Base-by-base conservation (phyloP, 2,888 invertebrate species). In the Laothoe populi region DNA sequence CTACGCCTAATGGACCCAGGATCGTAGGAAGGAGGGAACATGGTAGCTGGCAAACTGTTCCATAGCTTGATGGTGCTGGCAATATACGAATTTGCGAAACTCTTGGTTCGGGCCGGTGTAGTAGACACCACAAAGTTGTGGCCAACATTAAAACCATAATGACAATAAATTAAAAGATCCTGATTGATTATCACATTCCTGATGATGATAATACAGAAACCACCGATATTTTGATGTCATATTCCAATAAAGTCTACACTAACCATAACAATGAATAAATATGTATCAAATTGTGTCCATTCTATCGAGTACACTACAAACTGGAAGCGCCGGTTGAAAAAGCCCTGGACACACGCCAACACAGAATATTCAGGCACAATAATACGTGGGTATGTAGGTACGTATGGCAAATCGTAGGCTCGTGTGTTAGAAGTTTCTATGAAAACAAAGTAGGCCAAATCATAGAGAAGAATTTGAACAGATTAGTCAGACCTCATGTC, bases 361-460 rank as follows among this genome's bases (percentile, higher is more conserved):
- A 67, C 57, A 59, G 62, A 67, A 68, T 64, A 38, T 62, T 46
- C 49, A 63, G 38, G 62, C 66, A 66, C 63, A 69, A 73, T 75
- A 71, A 70, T 64, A 65, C n/a, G n/a, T n/a, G n/a, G n/a, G n/a
- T n/a, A n/a, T n/a, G n/a, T n/a, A n/a, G n/a, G n/a, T n/a, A n/a
- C n/a, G n/a, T n/a, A n/a, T n/a, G n/a, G 66, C 63, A 64, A 69
- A 72, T 72, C 68, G 68, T 66, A 57, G 59, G 31, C 67, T 65
- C 66, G 75, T 77, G 73, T 73, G 70, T 80, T 76, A 74, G 71
- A 64, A 66, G 64, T 64, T 70, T 59, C 67, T 62, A 65, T 48
- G 63, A 53, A 35, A 35, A 53, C 53, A 53, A 53, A 53, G 53
- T 53, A 19, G 53, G 35, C 31, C 53, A 53, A 31, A 11, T 35